Conservation (phyloP, 2,888 invertebrate species). For the Anaspis maculata region DNA sequence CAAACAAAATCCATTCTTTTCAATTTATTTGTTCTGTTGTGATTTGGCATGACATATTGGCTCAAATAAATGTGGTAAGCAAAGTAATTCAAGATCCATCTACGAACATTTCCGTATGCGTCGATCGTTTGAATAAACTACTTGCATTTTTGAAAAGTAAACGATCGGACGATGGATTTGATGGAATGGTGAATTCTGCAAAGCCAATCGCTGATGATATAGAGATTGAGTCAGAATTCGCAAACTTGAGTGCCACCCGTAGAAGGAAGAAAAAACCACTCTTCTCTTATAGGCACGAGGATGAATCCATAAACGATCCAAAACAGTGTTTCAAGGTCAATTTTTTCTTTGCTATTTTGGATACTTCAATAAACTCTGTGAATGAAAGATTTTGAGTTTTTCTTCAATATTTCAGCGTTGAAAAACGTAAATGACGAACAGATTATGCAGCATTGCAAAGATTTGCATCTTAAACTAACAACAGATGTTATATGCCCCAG, state of each 20-base stretch:
- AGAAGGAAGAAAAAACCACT: background rate
- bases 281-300: background rate
- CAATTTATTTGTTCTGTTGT: constrained; percentile 13
- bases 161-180: background rate
- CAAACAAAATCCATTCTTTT: constrained; percentile 11
- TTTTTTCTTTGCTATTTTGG: background rate
- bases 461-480: constrained; percentile 1
- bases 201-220: background rate
- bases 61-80: constrained; percentile 18
- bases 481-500: background rate
- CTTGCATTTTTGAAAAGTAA: background rate
- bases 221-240: background rate
- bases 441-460: background rate
- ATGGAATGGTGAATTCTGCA: background rate
- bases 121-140: background rate
- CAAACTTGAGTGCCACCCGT: background rate
- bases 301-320: background rate
- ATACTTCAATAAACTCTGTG: no score
- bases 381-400: no score
- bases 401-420: no score
- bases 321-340: background rate
- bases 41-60: constrained; percentile 16
- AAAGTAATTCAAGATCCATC: constrained; percentile 10
- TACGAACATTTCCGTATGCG: background rate
- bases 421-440: background rate